A percentile compares a stretch with the other conserved stretches of the same genome.
phyloP scores from a whole-genome alignment of 2,113 vertebrate species.

The Trematomus loennbergii region DNA sequence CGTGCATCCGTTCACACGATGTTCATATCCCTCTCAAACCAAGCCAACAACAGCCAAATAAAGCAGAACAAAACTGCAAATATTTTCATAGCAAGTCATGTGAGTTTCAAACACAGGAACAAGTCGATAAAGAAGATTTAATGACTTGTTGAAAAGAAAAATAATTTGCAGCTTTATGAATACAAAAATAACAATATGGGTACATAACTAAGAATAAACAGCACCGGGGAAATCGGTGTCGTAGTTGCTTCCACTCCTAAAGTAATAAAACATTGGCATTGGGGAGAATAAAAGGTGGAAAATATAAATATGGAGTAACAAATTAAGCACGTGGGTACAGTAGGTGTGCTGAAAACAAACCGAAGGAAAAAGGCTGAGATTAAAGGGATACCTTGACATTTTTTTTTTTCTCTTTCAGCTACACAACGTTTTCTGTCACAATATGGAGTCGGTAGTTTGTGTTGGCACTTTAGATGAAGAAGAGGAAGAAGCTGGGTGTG shows the following conservation, averaged over 20 bases:
- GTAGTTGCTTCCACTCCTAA: slow-evolving; percentile 36
- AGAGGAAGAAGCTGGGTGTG: neutral
- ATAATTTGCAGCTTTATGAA: slow-evolving; percentile 24
- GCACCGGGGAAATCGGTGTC: slow-evolving; percentile 59
- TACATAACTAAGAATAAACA: slow-evolving; percentile 49
- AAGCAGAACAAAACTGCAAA: slow-evolving; percentile 25
- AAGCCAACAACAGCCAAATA: slow-evolving; percentile 31
- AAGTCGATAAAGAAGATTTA: neutral
- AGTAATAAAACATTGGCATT: slow-evolving; percentile 30
- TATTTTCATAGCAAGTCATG: slow-evolving; percentile 25
- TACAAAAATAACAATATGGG: slow-evolving; percentile 30
- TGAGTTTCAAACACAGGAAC: too few relatives aligned
- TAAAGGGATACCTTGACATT: slow-evolving; percentile 67
- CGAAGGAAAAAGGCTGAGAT: slow-evolving; percentile 33
- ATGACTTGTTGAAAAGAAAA: slow-evolving; percentile 27
- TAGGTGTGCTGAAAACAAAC: slow-evolving; percentile 72
- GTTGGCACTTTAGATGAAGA: slow-evolving; percentile 32
- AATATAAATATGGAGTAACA: slow-evolving; percentile 45
- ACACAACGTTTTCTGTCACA: neutral
- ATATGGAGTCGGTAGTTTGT: neutral
- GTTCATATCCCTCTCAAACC: slow-evolving; percentile 14
- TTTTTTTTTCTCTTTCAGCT: neutral
- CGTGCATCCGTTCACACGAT: slow-evolving; percentile 39
- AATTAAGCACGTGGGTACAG: slow-evolving; percentile 51
- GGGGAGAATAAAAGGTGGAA: slow-evolving; percentile 13